Evolutionary conservation across 1,140 invertebrate species (phyloP).

Genomic region (Glomeris maerens): DNA sequence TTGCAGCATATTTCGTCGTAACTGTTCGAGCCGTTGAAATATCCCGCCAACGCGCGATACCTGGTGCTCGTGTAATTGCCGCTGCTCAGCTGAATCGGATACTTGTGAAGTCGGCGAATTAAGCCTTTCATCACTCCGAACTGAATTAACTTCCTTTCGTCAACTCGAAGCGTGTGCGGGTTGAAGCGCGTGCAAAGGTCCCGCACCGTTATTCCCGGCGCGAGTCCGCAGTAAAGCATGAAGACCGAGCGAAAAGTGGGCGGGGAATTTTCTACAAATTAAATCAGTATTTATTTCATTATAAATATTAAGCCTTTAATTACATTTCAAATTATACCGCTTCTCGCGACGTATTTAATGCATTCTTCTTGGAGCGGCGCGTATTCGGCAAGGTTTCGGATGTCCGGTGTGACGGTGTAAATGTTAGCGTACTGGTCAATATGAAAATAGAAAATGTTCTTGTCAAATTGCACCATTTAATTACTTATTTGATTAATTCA

Average conservation of each 20-base stretch:
- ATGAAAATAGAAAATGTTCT: constrained; percentile 1
- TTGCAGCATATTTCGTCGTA: constrained; percentile 81
- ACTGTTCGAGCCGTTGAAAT: constrained; percentile 63
- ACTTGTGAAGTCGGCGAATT: constrained; percentile 67
- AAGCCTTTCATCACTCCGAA: constrained; percentile 77
- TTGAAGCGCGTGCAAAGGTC: constrained; percentile 67
- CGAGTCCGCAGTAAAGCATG: constrained; percentile 64
- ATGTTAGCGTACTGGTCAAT: constrained; percentile 63
- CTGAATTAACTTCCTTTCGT: constrained; percentile 58
- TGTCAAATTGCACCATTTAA: constrained; percentile 4
- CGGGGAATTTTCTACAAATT: constrained; percentile 33
- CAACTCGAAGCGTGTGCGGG: constrained; percentile 47
- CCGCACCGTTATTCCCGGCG: constrained; percentile 65
- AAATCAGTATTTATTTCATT: background rate
- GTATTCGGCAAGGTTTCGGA: constrained; percentile 45
- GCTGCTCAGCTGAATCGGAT: constrained; percentile 23
- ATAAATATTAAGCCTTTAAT: background rate
- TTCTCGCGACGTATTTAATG: constrained; percentile 50
- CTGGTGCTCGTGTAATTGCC: constrained; percentile 3
- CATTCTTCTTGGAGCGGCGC: constrained; percentile 55
- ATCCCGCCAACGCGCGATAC: constrained; percentile 35
- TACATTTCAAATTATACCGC: constrained; percentile 28
- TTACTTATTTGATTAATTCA: constrained; percentile 9
- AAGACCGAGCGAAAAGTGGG: constrained; percentile 62
- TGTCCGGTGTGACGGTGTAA: constrained; percentile 65